Base-by-base conservation (phyloP, 1,140 invertebrate genomes). In the Lasaia peninsularis region DNA sequence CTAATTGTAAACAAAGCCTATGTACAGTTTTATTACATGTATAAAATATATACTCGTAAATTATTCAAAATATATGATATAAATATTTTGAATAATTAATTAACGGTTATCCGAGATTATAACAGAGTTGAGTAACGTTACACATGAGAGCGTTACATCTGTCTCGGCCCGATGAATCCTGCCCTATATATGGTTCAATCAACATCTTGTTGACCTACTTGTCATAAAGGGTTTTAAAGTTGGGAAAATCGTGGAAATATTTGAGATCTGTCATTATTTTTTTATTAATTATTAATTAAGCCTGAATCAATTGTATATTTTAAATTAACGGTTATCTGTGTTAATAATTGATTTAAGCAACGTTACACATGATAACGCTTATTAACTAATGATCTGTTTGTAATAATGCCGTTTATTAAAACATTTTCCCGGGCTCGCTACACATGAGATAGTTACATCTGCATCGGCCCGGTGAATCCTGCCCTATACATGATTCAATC, bases 191-290 rank as follows among this genome's bases (percentile, higher is more conserved):
- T 44, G 37, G 37, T 44, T 44, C 37, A 44, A 44, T 44, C 37
- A 44, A 44, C 37, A 44, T 44, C 37, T 44, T 44, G 18, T 44
- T 44, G 37, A 44, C 37, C 37, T 44, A 44, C 37, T 44, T 44
- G 18, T 44, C 18, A 44, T 44, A 44, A 44, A 44, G 9, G 37
- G 37, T 10, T 44, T 18, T 44, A 44, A 44, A 44, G 37, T 28
- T 28, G 8, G 24, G 24, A 28, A 28, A 28, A 28, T 28, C 24
- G 24, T 28, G 24, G 24, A 28, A 28, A 28, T 28, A 7, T 28
- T 28, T 28, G 24, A 28, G 1, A 28, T 28, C n/a, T n/a, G n/a
- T n/a, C n/a, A n/a, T n/a, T n/a, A n/a, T n/a, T n/a, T n/a, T n/a
- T n/a, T n/a, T n/a, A n/a, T n/a, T n/a, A n/a, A n/a, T n/a, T n/a